phyloP scores from a whole-genome alignment of 2,888 invertebrate genomes.

The Sphaerophoria rueppellii region DNA sequence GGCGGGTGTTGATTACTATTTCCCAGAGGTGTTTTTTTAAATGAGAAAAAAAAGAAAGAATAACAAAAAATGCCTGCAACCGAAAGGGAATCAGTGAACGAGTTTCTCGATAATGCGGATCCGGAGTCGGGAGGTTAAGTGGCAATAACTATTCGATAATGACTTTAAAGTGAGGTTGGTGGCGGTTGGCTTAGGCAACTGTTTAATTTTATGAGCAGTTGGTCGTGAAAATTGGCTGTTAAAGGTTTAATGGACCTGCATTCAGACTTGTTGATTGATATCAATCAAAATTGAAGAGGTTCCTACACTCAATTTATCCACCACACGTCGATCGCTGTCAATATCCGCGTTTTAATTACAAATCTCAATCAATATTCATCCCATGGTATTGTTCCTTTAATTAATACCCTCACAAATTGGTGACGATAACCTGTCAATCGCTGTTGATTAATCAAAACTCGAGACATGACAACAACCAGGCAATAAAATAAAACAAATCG shows the following conservation, averaged over 20 bases:
- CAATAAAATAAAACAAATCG: background rate
- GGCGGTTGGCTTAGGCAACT: background rate
- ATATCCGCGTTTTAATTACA: background rate
- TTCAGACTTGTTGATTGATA: too few species aligned
- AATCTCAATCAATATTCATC: background rate
- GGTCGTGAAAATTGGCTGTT: too few species aligned
- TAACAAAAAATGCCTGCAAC: slow-evolving; percentile 8
- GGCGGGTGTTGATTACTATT: slow-evolving; percentile 28
- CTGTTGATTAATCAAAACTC: slow-evolving; percentile 1
- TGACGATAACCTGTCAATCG: slow-evolving; percentile 31
- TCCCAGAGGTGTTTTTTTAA: slow-evolving; percentile 23
- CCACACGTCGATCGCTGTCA: too few species aligned
- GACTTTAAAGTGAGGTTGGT: background rate
- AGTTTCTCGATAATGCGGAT: background rate
- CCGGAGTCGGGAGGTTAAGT: slow-evolving; percentile 14
- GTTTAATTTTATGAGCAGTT: background rate
- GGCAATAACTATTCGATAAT: slow-evolving; percentile 21
- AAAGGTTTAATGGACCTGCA: too few species aligned
- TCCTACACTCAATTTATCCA: too few species aligned
- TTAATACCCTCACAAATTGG: slow-evolving; percentile 26
- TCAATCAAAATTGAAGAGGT: too few species aligned
- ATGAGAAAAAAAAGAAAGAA: background rate
- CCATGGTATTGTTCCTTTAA: background rate
- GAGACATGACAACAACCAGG: background rate
- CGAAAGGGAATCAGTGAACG: slow-evolving; percentile 18